Evolutionary conservation across 2,888 invertebrate species (phyloP).

Genomic region (Ichneumoninae sp.): DNA sequence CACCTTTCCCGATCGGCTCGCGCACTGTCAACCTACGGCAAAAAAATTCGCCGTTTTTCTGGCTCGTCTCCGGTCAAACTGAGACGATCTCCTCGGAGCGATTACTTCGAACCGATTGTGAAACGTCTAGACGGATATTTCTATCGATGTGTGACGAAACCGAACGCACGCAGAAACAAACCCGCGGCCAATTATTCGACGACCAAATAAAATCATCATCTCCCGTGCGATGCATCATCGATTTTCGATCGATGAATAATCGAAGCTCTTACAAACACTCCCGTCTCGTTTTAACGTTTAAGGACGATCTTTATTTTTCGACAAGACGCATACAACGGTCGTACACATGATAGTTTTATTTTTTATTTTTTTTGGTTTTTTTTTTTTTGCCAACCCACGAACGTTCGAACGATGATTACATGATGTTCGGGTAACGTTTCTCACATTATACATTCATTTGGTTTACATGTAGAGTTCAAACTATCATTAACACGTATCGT

Average conservation of each 20-base stretch:
- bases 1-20: not conserved
- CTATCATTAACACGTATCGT: slow-evolving; percentile 33
- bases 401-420: slow-evolving; percentile 12
- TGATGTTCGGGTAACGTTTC: slow-evolving; percentile 28
- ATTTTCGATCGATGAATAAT: slow-evolving; percentile 37
- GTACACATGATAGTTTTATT: slow-evolving; percentile 61
- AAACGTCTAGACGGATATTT: slow-evolving; percentile 62
- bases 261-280: slow-evolving; percentile 27
- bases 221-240: slow-evolving; percentile 14
- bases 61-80: slow-evolving; percentile 53
- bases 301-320: slow-evolving; percentile 68
- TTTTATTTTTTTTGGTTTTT: slow-evolving; percentile 50
- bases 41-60: slow-evolving; percentile 20
- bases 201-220: slow-evolving; percentile 29
- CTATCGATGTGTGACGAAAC: slow-evolving; percentile 62
- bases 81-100: slow-evolving; percentile 39
- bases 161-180: not conserved
- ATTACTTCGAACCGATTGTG: slow-evolving; percentile 44
- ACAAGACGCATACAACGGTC: slow-evolving; percentile 67
- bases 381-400: slow-evolving; percentile 30
- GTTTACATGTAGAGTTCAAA: slow-evolving; percentile 52
- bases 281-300: slow-evolving; percentile 35
- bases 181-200: slow-evolving; percentile 47
- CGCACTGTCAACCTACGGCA: not conserved
- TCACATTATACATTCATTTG: slow-evolving; percentile 56